Percentiles rank a stretch among this genome's conserved stretches.
Conservation (phyloP, 2,797 vertebrate species). For the Parotocinclus haroldoi region DNA sequence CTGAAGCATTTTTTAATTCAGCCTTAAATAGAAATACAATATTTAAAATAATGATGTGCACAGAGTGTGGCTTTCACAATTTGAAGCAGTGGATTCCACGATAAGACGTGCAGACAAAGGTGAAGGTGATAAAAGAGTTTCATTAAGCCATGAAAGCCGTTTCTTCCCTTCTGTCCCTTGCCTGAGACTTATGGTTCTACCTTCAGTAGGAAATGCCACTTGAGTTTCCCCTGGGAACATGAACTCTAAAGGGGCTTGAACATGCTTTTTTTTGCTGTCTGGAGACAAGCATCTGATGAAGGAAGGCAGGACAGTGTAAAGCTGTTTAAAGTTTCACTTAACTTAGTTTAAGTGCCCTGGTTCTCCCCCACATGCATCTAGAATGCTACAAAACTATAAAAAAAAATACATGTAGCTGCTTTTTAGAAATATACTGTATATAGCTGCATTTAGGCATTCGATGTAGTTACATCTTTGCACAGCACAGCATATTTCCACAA, state of each 20-base stretch:
- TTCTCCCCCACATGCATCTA: neutral
- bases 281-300: conserved; percentile 23
- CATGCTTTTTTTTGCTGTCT: conserved; percentile 20
- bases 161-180: conserved; percentile 35
- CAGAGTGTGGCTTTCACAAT: no score
- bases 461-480: conserved; percentile 53
- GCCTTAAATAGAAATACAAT: no score
- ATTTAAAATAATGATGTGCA: no score
- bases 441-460: conserved; percentile 50
- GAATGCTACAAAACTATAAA: no score
- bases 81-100: neutral
- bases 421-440: no score
- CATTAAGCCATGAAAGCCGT: conserved; percentile 44
- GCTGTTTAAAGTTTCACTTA: conserved; percentile 33
- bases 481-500: conserved; percentile 62
- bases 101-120: neutral
- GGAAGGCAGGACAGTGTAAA: conserved; percentile 1
- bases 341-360: conserved; percentile 18
- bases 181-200: conserved; percentile 36
- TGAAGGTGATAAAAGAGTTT: conserved; percentile 35
- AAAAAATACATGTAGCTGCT: no score
- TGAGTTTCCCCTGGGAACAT: conserved; percentile 39
- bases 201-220: conserved; percentile 47
- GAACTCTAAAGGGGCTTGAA: conserved; percentile 29
- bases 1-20: no score